Conservation (phyloP, 1,140 invertebrate genomes). For the Arion vulgaris region DNA sequence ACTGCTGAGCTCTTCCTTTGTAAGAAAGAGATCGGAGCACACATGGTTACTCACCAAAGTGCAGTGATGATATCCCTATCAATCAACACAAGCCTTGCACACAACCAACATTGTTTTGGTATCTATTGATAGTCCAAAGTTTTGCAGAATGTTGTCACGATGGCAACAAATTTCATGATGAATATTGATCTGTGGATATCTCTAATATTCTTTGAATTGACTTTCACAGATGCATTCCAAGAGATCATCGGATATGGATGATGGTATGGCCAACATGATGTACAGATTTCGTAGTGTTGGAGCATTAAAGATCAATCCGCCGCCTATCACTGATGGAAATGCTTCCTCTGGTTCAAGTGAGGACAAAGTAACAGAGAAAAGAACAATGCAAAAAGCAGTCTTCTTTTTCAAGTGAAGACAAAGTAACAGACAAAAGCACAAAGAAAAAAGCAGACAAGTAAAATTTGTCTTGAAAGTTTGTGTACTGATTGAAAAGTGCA, state of each 20-base stretch:
- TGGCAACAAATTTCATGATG: too few species aligned
- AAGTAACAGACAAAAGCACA: not conserved
- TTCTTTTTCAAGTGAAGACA: not conserved
- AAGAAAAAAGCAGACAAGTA: not conserved
- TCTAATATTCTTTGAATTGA: not conserved
- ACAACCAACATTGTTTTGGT: too few species aligned
- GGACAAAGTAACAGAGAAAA: not conserved
- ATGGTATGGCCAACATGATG: conserved; percentile 41
- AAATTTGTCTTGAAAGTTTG: not conserved
- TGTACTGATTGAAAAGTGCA: too few species aligned
- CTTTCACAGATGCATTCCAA: conserved; percentile 26
- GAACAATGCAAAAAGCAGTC: not conserved
- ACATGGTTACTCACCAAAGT: too few species aligned
- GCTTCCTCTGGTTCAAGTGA: not conserved
- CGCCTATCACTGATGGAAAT: not conserved
- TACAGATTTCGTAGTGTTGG: conserved; percentile 34
- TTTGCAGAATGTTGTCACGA: too few species aligned
- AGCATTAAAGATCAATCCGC: not conserved
- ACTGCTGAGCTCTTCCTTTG: too few species aligned
- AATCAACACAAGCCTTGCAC: too few species aligned
- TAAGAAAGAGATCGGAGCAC: too few species aligned
- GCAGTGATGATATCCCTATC: too few species aligned
- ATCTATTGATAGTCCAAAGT: too few species aligned
- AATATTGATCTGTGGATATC: too few species aligned
- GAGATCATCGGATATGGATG: conserved; percentile 32